phyloP scores from a whole-genome alignment of 2,797 vertebrate genomes.

The Eulemur albifrons region DNA sequence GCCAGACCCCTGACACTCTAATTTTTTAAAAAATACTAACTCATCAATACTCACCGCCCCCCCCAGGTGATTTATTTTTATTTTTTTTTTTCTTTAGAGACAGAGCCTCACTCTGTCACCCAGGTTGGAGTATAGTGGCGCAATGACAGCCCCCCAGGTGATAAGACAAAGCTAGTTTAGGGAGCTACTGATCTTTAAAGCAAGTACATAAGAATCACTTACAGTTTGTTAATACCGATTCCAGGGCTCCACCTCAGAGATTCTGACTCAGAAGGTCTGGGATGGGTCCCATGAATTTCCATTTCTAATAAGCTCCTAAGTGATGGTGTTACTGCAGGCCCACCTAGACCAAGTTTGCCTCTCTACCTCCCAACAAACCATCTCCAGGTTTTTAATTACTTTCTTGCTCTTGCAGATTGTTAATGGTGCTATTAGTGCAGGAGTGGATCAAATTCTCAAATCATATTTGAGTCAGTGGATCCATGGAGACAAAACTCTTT shows the following conservation, averaged over 20 bases:
- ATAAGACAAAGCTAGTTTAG: not conserved
- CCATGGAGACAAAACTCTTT: not conserved
- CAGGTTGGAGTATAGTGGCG: not conserved
- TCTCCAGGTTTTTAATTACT: not conserved
- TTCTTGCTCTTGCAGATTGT: not conserved
- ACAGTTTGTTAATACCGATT: not conserved
- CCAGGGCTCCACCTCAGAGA: not conserved
- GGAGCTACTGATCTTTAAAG: conserved; percentile 13
- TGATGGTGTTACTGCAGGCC: not conserved
- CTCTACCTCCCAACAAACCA: not conserved
- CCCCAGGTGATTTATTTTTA: not conserved
- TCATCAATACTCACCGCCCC: not conserved
- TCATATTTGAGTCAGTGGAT: not conserved
- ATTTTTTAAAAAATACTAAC: not conserved
- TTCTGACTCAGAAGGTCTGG: not conserved
- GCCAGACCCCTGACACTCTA: not conserved
- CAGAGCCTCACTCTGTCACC: not conserved
- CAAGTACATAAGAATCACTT: not conserved
- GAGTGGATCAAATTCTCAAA: not conserved
- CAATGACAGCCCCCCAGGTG: not conserved
- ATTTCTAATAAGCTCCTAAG: not conserved
- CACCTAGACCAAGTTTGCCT: not conserved
- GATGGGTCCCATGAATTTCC: not conserved
- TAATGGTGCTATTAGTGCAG: not conserved
- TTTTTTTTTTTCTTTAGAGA: not conserved